Conservation (phyloP, 2,797 vertebrate species). For the Darevskia mixta region DNA sequence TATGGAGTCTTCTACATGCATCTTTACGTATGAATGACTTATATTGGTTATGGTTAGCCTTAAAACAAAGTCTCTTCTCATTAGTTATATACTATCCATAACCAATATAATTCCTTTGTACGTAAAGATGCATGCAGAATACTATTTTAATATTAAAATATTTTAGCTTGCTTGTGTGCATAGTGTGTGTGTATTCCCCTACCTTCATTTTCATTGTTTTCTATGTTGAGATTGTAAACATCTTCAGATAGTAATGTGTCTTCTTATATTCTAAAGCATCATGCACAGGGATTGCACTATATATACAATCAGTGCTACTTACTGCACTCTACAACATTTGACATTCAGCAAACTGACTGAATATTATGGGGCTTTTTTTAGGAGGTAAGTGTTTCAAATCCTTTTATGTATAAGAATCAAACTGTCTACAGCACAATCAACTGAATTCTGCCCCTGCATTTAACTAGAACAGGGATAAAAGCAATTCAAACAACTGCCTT, state of each 20-base stretch:
- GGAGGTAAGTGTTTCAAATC: neutral
- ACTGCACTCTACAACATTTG: neutral
- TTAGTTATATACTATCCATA: neutral
- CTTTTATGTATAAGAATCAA: neutral
- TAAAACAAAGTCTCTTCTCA: too few species aligned
- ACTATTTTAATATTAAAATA: neutral
- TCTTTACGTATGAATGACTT: too few species aligned
- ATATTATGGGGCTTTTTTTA: neutral
- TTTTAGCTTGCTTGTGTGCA: neutral
- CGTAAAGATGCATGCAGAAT: neutral
- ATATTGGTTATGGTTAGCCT: too few species aligned
- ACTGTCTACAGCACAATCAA: neutral
- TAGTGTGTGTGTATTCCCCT: neutral
- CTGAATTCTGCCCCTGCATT: neutral
- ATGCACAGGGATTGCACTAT: neutral
- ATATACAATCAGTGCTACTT: neutral
- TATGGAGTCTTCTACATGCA: too few species aligned
- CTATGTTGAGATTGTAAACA: neutral
- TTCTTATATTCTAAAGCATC: neutral
- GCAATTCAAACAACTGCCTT: neutral
- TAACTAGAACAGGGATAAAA: neutral
- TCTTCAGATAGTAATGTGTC: neutral
- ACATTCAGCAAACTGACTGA: neutral
- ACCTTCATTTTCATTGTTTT: neutral
- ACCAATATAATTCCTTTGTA: neutral